Conservation (phyloP, 2,888 invertebrate species). For the Matsumyia berberina region DNA sequence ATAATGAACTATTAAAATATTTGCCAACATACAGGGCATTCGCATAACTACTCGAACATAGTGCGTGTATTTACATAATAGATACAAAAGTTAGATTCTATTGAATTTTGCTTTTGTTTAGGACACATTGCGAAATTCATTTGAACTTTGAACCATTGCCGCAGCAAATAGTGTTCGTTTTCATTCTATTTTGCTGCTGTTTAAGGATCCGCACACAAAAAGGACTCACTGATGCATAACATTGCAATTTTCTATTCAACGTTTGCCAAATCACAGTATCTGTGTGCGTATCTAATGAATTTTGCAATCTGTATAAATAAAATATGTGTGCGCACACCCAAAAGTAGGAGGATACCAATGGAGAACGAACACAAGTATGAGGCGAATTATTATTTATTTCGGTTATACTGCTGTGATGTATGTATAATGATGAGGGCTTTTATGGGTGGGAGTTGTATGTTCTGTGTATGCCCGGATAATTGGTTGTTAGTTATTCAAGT, state of each 20-base stretch:
- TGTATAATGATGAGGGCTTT: not conserved
- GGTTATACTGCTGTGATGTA: not conserved
- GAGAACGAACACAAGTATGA: not conserved
- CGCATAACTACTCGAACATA: not conserved
- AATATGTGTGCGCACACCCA: conserved; percentile 1
- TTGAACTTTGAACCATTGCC: conserved; percentile 26
- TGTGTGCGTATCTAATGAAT: conserved; percentile 16
- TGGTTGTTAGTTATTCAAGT: not conserved
- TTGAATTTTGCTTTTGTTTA: conserved; percentile 37
- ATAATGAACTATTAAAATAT: conserved; percentile 71
- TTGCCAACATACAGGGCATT: conserved; percentile 19
- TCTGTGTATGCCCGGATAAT: not conserved
- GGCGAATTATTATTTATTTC: not conserved
- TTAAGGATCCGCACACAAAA: conserved; percentile 7
- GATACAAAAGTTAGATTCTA: conserved; percentile 34
- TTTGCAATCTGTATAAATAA: conserved; percentile 11
- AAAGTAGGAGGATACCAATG: no score
- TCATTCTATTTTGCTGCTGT: not conserved
- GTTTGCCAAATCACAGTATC: conserved; percentile 29
- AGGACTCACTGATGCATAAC: conserved; percentile 34
- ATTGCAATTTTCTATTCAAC: conserved; percentile 46
- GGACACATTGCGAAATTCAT: not conserved
- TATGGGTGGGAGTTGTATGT: not conserved
- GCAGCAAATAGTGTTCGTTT: conserved; percentile 3
- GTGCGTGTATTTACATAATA: conserved; percentile 1